Evolutionary conservation across 2,888 invertebrate genomes (phyloP).

Genomic region (Lycia hirtaria): DNA sequence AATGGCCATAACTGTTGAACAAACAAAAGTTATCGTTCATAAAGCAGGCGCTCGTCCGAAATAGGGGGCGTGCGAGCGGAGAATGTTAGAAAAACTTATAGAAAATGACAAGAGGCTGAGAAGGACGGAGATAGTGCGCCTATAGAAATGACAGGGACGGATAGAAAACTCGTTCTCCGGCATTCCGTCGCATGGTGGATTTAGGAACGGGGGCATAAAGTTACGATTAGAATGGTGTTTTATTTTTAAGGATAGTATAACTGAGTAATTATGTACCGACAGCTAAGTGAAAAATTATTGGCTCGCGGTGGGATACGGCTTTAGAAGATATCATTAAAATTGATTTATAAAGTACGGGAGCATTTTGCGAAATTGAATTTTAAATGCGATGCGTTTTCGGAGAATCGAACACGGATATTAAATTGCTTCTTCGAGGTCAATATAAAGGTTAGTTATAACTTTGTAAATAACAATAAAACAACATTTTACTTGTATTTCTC

Average conservation of each 20-base stretch:
- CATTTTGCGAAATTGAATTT: constrained; percentile 46
- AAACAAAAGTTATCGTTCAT: constrained; percentile 78
- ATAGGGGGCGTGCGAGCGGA: constrained; percentile 75
- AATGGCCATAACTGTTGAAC: constrained; percentile 79
- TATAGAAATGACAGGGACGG: constrained; percentile 76
- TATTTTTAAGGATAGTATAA: constrained; percentile 75
- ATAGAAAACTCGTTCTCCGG: constrained; percentile 81
- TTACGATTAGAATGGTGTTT: constrained; percentile 82
- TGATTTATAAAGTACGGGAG: constrained; percentile 51
- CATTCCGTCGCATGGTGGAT: constrained; percentile 84
- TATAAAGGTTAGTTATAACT: constrained; percentile 14
- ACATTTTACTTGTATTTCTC: too few species aligned
- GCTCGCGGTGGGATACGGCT: constrained; percentile 48
- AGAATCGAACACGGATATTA: constrained; percentile 19
- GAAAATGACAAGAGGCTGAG: constrained; percentile 83
- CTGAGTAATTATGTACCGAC: constrained; percentile 65
- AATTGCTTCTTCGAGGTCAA: not conserved
- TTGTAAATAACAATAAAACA: too few species aligned
- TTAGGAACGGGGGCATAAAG: constrained; percentile 85
- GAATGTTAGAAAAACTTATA: constrained; percentile 85
- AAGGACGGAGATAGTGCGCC: constrained; percentile 70
- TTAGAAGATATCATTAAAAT: constrained; percentile 51
- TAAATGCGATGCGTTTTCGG: constrained; percentile 33
- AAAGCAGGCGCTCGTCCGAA: constrained; percentile 76
- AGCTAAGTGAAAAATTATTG: constrained; percentile 63